Percentiles rank a stretch among this genome's conserved stretches.
phyloP scores from a whole-genome alignment of 2,113 vertebrate species.

The Phyllostomus hastatus region DNA sequence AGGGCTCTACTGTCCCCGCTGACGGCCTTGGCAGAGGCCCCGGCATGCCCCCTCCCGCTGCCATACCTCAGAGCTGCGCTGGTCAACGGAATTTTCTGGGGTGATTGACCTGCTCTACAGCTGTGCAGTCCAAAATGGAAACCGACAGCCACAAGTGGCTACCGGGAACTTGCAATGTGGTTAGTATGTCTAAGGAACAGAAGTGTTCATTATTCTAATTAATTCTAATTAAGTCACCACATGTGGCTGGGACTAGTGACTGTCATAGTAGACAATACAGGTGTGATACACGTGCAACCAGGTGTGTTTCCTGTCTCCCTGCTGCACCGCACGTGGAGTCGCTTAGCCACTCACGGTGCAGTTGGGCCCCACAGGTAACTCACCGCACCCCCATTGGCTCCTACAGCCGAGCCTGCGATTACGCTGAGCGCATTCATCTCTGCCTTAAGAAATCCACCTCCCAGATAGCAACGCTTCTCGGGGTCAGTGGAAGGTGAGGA shows the following conservation, averaged over 20 bases:
- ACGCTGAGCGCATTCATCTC: background rate
- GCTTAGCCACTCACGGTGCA: background rate
- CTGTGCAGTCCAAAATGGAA: background rate
- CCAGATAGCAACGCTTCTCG: constrained; percentile 5
- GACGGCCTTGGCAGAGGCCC: background rate
- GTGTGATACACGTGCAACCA: accelerated
- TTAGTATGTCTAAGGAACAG: background rate
- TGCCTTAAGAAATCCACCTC: background rate
- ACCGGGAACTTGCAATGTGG: background rate
- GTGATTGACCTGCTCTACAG: background rate
- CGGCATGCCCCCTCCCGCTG: background rate
- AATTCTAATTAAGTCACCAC: background rate
- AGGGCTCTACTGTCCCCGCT: background rate
- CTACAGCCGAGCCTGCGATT: background rate
- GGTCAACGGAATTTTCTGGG: background rate
- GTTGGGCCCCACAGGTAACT: background rate
- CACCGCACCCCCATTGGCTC: background rate
- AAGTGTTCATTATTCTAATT: background rate
- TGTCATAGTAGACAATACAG: background rate
- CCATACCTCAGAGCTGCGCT: background rate
- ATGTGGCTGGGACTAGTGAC: background rate
- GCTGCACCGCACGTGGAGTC: background rate
- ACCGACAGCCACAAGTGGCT: background rate
- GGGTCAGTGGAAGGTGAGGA: constrained; percentile 28
- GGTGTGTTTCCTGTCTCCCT: background rate